Conservation (phyloP, 2,113 vertebrate species). For the Marcusenius ussheri region DNA sequence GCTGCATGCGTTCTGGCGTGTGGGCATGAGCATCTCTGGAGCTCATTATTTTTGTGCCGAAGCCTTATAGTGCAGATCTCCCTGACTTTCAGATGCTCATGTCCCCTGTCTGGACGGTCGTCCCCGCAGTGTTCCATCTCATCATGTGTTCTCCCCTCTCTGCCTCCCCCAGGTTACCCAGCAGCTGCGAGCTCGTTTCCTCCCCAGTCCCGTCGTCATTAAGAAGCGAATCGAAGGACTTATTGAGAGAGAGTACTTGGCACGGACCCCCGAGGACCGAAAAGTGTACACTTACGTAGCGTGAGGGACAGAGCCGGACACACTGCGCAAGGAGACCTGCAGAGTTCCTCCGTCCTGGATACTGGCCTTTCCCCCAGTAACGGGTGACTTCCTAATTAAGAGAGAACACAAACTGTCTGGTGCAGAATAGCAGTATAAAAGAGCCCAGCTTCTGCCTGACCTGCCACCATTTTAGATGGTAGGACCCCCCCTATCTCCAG, state of each 20-base stretch:
- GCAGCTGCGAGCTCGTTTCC: conserved; percentile 88
- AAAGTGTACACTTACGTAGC: conserved; percentile 98
- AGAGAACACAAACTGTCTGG: background rate
- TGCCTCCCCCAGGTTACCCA: conserved; percentile 80
- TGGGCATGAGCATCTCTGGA: background rate
- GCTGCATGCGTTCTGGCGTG: background rate
- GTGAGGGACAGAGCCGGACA: conserved; percentile 58
- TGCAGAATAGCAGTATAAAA: background rate
- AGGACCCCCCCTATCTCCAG: background rate
- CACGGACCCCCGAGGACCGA: conserved; percentile 93
- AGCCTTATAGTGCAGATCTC: background rate
- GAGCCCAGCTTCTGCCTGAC: background rate
- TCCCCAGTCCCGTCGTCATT: conserved; percentile 96
- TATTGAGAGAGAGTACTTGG: conserved; percentile 99
- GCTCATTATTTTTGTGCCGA: background rate
- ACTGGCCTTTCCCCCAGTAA: background rate
- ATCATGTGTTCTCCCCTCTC: background rate
- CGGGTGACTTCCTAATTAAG: background rate
- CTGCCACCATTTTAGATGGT: background rate
- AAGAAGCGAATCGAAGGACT: conserved; percentile 99
- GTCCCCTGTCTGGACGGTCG: background rate
- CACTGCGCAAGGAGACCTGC: background rate
- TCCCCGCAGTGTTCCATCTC: background rate
- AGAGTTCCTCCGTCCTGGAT: background rate
- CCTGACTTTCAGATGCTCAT: background rate